A percentile compares a stretch with the other conserved stretches of the same genome.
phyloP scores from a whole-genome alignment of 2,888 invertebrate species.

The Meandrusa payeni region DNA sequence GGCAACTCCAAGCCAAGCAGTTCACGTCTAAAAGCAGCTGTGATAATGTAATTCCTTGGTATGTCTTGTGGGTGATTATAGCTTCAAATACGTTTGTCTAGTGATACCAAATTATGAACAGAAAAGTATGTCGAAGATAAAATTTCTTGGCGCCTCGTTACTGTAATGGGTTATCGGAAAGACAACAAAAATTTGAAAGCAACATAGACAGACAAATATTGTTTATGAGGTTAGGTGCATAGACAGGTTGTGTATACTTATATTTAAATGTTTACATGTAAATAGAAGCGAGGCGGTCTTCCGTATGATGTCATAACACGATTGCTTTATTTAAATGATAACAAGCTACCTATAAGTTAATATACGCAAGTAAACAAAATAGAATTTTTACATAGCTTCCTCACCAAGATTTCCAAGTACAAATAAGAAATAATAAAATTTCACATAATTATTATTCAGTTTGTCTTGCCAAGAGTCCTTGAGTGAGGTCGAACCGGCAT shows the following conservation, averaged over 20 bases:
- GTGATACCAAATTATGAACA: background rate
- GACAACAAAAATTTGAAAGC: slow-evolving; percentile 10
- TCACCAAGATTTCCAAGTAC: background rate
- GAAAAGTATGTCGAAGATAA: slow-evolving; percentile 8
- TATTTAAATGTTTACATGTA: background rate
- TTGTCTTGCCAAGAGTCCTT: slow-evolving; percentile 7
- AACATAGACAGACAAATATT: too few species aligned
- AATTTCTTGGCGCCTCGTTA: slow-evolving; percentile 1
- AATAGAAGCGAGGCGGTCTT: slow-evolving; percentile 1
- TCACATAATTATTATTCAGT: too few species aligned
- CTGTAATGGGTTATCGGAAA: slow-evolving; percentile 6
- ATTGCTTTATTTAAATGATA: background rate
- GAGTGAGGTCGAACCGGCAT: slow-evolving; percentile 5
- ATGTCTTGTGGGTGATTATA: slow-evolving; percentile 2
- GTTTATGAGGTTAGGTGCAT: slow-evolving; percentile 2
- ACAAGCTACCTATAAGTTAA: too few species aligned
- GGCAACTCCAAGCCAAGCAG: slow-evolving; percentile 25
- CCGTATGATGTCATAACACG: slow-evolving; percentile 14
- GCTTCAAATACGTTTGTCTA: slow-evolving; percentile 9
- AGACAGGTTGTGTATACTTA: background rate
- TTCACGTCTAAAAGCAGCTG: slow-evolving; percentile 15
- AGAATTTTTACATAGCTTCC: background rate
- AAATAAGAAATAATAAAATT: background rate
- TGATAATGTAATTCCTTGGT: slow-evolving; percentile 10
- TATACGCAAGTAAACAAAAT: too few species aligned